Base-by-base conservation (phyloP, 1,140 invertebrate genomes). In the Acromyrmex echinatior region DNA sequence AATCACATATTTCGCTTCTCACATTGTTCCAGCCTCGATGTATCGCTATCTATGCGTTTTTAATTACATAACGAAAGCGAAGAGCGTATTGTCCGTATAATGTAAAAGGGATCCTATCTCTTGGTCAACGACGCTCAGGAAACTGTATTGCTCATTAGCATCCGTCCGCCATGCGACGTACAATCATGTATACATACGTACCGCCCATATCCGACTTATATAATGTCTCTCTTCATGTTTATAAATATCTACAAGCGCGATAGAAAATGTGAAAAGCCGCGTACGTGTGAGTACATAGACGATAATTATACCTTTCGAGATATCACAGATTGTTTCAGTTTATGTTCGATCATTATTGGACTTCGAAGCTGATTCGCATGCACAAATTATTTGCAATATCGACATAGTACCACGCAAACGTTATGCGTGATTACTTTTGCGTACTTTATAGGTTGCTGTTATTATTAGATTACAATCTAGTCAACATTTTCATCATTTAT, bases 151-250 rank as follows among this genome's bases (percentile, higher is more conserved):
- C 56, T 84, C 70, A 84, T 84, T 84, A 84, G 21, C 70, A 74
- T 84, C 70, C 70, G 80, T 84, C 58, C 62, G 45, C 56, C 58
- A 25, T 39, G 51, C 56, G 70, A 62, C 45, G 68, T 66, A 68
- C 45, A 21, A 58, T 84, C 80, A 25, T 3, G 56, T 51, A 74
- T 71, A 31, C 14, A 63, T 16, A 35, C 18, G 7, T 39, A 80
- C 66, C 77, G 53, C 66, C 51, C 39, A 84, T 76, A 84, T 63
- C 56, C 39, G 68, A 51, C 80, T 84, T 84, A 84, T 45, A 76
- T 84, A 84, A 84, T 82, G 35, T 84, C 80, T 35, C 70, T 74
- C 68, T 82, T 84, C 56, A 63, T 21, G 68, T 74, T 84, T 84
- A 84, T 84, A 84, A 84, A 84, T 84, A 84, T 39, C 70, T 45